These are phyloP conservation scores for Exaiptasia diaphana DNA, from an alignment of 64 coral and sea anemone species.

Conservation along the genomic window DNA sequence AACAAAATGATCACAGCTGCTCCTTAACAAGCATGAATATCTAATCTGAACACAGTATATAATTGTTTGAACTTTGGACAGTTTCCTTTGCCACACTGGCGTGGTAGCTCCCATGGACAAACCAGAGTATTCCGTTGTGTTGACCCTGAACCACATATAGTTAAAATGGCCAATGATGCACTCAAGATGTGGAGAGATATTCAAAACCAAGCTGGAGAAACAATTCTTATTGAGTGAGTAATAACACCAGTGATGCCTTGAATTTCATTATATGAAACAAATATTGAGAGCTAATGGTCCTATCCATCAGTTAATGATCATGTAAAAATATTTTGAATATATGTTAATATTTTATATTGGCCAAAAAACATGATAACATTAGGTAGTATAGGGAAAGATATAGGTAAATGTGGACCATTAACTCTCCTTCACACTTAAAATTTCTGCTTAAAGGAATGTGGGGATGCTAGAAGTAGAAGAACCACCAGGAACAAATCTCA, in stretches of 20 bases:
- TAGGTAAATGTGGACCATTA: background rate
- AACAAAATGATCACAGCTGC: too few species aligned
- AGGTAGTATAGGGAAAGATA: background rate
- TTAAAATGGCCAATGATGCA: constrained; percentile 56
- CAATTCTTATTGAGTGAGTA: constrained; percentile 25
- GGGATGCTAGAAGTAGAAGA: constrained; percentile 37
- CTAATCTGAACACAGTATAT: too few species aligned
- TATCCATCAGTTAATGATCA: background rate
- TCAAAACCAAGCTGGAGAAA: constrained; percentile 47
- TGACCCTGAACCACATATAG: constrained; percentile 18
- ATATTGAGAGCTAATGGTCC: background rate
- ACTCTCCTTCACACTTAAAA: background rate
- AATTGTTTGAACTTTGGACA: too few species aligned
- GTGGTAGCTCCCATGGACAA: constrained; percentile 78
- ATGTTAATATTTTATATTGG: background rate
- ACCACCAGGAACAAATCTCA: background rate
- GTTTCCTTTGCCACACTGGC: constrained; percentile 87
- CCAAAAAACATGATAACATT: background rate
- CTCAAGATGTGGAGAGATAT: constrained; percentile 65
- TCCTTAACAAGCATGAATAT: too few species aligned
- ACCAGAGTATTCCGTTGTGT: constrained; percentile 50
- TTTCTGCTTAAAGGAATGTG: constrained; percentile 13
- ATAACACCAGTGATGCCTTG: background rate
- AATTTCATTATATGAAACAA: background rate
- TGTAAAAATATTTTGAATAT: background rate